A percentile compares a stretch with the other conserved stretches of the same genome.
phyloP scores from a whole-genome alignment of 2,888 invertebrate genomes.

The Aleiodes leptofemur region DNA sequence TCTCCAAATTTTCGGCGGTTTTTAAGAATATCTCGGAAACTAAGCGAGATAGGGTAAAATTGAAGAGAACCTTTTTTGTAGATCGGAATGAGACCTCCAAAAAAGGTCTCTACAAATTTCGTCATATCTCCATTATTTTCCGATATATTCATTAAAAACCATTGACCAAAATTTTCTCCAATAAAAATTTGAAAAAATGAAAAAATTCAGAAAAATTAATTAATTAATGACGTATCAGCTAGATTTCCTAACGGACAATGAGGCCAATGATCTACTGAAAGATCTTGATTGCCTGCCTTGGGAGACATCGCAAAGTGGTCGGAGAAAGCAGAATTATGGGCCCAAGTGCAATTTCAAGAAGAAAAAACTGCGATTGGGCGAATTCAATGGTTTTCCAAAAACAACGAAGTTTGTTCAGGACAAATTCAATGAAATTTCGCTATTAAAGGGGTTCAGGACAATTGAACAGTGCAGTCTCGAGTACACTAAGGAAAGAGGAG shows the following conservation, averaged over 20 bases:
- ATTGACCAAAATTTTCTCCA: too few relatives aligned
- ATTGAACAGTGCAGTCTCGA: slow-evolving; percentile 98
- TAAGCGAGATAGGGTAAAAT: too few relatives aligned
- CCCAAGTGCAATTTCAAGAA: slow-evolving; percentile 99
- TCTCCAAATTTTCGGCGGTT: too few relatives aligned
- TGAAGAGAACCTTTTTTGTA: too few relatives aligned
- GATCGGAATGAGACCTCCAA: too few relatives aligned
- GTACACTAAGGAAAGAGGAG: slow-evolving; percentile 90
- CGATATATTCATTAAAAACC: too few relatives aligned
- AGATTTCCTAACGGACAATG: slow-evolving; percentile 85
- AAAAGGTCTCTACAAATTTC: too few relatives aligned
- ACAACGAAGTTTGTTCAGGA: slow-evolving; percentile 88
- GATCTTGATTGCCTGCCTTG: slow-evolving; percentile 89
- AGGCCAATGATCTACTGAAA: slow-evolving; percentile 81
- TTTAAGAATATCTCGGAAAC: too few relatives aligned
- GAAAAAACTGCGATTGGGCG: slow-evolving; percentile 85
- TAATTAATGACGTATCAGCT: slow-evolving; percentile 73
- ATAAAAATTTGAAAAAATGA: background rate
- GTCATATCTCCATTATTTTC: too few relatives aligned
- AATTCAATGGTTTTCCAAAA: slow-evolving; percentile 91
- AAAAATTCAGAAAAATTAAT: slow-evolving; percentile 35
- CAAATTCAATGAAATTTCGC: slow-evolving; percentile 80
- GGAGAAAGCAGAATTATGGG: slow-evolving; percentile 98
- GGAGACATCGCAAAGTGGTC: slow-evolving; percentile 95
- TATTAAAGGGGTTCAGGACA: slow-evolving; percentile 85